Base-by-base conservation (phyloP, 2,113 vertebrate species). In the Oceanodroma tethys region DNA sequence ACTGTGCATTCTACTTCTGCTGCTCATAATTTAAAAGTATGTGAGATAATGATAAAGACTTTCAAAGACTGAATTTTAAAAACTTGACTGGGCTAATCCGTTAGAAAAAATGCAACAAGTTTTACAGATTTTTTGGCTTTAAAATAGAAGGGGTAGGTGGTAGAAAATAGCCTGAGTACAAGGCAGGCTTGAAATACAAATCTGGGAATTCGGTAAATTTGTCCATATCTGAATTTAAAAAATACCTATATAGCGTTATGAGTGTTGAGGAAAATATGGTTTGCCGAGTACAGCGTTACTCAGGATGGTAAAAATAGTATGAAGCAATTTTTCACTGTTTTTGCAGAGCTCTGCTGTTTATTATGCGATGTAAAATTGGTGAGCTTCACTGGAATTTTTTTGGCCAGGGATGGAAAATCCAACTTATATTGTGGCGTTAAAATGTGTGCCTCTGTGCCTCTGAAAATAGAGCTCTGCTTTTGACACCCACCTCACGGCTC, bases 401-500 rank as follows among this genome's bases (percentile, higher is more conserved):
- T 80, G 89, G 58, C 89, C 9, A 1, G 63, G 70, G 45, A 16
- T 74, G 68, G 55, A 71, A 90, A 93, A 80, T 32, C 90, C 95
- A 83, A 80, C 73, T 68, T 71, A 88, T 68, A 59, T 90, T 58
- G 94, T 95, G 91, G 87, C 86, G 27, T 88, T 82, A 48, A 93
- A 96, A 94, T 96, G 92, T 88, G 88, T 13, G 91, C 94, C 93
- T 90, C 79, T 92, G 86, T 9, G 80, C 80, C 68, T 71, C 83
- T 47, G 96, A 78, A 92, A 94, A 86, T 3, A 63, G 85, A 95
- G 88, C 91, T 43, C 42, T 53, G 96, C 94, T 96, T 68, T 98
- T 97, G 96, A 95, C 96, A 97, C 91, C 96, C 97, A 94, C 97
- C 97, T 98, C 97, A 97, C 97, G 97, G 96, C 96, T 94, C 91